Conservation (phyloP, 2,797 vertebrate genomes). For the Parauchenoglanis punctatus region DNA sequence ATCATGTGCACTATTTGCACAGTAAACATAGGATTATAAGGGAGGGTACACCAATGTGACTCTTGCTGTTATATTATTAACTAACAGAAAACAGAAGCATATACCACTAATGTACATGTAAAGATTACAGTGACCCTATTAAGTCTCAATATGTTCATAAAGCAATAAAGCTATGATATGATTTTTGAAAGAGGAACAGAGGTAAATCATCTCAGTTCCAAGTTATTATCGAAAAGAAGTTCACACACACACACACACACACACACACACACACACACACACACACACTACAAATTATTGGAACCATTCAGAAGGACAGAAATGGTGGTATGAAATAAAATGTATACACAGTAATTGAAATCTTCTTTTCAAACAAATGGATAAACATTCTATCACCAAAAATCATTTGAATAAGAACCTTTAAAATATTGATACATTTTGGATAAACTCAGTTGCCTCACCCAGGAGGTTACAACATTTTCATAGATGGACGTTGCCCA, state of each 20-base stretch:
- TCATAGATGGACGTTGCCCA: neutral
- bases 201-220: neutral
- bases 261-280: neutral
- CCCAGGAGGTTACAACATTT: neutral
- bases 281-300: neutral
- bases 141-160: neutral
- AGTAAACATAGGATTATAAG: conserved; percentile 1
- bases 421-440: neutral
- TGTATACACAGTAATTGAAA: neutral
- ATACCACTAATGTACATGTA: neutral
- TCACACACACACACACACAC: neutral
- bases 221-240: neutral
- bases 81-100: conserved; percentile 5
- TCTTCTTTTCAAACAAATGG: neutral
- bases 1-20: conserved; percentile 1
- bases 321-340: neutral
- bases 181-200: neutral
- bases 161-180: neutral
- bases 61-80: neutral
- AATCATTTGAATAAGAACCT: neutral
- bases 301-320: neutral
- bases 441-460: neutral
- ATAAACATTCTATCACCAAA: neutral
- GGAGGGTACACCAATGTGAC: neutral
- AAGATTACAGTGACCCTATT: neutral